These are phyloP conservation scores for Orbicella faveolata DNA, from an alignment of 64 coral and sea anemone species.

Conservation along the genomic window DNA sequence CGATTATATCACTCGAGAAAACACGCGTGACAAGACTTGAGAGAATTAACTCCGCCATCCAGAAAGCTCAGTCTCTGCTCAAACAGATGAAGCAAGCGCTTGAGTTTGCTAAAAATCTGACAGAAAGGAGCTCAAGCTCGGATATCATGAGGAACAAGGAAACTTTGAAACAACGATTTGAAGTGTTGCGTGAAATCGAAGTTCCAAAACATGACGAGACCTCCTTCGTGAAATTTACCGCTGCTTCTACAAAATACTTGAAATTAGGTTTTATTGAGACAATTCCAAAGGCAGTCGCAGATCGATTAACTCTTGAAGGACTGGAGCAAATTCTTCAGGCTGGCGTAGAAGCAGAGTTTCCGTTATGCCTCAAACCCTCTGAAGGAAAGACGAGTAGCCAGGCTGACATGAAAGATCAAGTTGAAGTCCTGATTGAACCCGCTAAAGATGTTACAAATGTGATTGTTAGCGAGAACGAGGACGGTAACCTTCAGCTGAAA, in stretches of 20 bases:
- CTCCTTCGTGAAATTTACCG: background rate
- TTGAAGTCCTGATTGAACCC: constrained; percentile 4
- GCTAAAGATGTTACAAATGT: background rate
- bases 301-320: background rate
- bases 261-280: background rate
- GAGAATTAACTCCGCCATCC: background rate
- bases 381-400: background rate
- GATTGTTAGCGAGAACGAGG: background rate
- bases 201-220: background rate
- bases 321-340: background rate
- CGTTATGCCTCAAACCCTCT: background rate
- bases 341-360: background rate
- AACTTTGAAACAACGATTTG: background rate
- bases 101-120: background rate
- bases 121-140: background rate
- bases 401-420: background rate
- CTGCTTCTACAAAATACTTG: background rate
- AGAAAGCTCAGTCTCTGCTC: background rate
- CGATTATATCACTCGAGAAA: background rate
- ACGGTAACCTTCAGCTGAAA: background rate
- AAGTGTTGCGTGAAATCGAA: background rate
- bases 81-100: background rate
- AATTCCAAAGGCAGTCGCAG: background rate
- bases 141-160: background rate
- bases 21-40: background rate